Percentiles rank a stretch among this genome's conserved stretches.
These are phyloP conservation scores for Cinara cedri DNA, from an alignment of 2,888 invertebrate genomes.

Conservation along the genomic window DNA sequence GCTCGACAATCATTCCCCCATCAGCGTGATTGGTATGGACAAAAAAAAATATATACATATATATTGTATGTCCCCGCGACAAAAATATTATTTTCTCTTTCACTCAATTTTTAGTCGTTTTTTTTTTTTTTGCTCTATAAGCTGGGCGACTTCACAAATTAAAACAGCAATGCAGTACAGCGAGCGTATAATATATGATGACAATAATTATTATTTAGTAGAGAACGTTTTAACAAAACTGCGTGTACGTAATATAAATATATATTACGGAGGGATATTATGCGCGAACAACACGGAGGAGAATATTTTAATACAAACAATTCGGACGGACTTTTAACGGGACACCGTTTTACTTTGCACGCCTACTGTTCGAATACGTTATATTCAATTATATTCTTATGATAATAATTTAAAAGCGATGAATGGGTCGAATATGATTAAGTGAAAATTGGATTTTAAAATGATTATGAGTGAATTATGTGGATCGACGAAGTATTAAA, in stretches of 20 bases:
- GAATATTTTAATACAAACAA: conserved; percentile 1
- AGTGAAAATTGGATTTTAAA: no score
- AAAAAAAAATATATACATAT: neutral
- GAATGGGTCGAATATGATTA: no score
- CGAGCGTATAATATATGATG: neutral
- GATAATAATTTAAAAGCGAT: no score
- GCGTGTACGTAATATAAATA: no score
- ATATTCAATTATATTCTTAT: no score
- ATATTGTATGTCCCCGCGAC: conserved; percentile 28
- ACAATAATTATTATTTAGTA: neutral
- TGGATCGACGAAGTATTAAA: no score
- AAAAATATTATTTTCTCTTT: conserved; percentile 50
- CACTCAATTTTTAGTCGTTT: conserved; percentile 31
- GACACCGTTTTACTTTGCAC: no score
- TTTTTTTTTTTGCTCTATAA: neutral
- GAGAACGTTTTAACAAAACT: conserved; percentile 30
- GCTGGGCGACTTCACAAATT: conserved; percentile 15
- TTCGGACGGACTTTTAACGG: no score
- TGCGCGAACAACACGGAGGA: neutral
- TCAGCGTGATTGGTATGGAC: conserved; percentile 51
- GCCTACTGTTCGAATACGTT: no score
- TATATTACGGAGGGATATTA: neutral
- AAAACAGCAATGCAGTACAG: conserved; percentile 10
- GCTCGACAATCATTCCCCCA: conserved; percentile 56
- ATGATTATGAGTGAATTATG: no score